Evolutionary conservation across 2,888 invertebrate species (phyloP).

Genomic region (Caenorhabditis wallacei): DNA sequence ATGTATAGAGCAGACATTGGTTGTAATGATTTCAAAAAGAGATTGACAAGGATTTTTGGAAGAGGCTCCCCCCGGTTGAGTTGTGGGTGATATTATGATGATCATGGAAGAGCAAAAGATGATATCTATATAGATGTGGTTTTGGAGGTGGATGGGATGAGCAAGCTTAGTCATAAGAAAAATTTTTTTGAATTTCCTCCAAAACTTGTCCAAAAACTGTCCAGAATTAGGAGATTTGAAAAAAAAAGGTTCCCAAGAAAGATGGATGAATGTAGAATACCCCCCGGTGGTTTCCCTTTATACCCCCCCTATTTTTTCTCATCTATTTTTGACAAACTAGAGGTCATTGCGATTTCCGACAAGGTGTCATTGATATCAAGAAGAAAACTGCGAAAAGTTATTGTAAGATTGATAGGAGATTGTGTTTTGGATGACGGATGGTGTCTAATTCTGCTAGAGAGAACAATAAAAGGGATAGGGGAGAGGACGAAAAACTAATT

Average conservation of each 20-base stretch:
- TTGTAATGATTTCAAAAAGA: constrained; percentile 46
- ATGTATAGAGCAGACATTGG: not conserved
- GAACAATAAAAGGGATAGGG: not conserved
- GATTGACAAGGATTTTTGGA: constrained; percentile 17
- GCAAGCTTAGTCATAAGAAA: no score
- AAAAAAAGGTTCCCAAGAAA: no score
- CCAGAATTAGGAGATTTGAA: no score
- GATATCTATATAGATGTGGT: not conserved
- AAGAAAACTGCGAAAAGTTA: constrained; percentile 9
- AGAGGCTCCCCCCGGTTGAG: no score
- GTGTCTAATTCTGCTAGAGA: no score
- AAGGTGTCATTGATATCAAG: constrained; percentile 18
- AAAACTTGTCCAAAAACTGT: no score
- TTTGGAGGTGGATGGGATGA: not conserved
- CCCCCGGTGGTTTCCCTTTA: no score
- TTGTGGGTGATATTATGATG: constrained; percentile 49
- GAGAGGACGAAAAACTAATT: constrained; percentile 28
- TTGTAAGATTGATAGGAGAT: not conserved
- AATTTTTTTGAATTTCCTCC: no score
- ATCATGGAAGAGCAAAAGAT: not conserved
- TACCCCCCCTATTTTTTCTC: no score
- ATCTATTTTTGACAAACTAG: not conserved
- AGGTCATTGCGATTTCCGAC: constrained; percentile 28
- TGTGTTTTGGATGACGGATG: constrained; percentile 12
- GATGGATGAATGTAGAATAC: no score